Evolutionary conservation across 2,797 vertebrate species (phyloP).

Genomic region (Acrossocheilus fasciatus): DNA sequence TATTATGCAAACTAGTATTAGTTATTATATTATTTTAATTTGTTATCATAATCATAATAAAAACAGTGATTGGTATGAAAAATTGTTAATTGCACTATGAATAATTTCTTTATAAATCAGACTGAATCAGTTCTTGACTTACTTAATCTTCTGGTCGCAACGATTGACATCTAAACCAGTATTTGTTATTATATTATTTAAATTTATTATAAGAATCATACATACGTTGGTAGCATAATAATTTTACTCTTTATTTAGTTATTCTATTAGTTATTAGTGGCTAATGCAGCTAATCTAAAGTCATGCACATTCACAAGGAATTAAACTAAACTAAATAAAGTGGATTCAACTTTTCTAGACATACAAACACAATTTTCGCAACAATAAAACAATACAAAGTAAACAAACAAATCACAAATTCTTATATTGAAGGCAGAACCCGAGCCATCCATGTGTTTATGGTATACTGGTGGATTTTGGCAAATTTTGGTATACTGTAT

Average conservation of each 20-base stretch:
- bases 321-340: background rate
- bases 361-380: background rate
- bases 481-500: background rate
- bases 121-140: no score
- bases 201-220: background rate
- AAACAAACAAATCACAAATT: background rate
- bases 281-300: background rate
- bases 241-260: background rate
- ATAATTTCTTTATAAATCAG: no score
- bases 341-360: background rate
- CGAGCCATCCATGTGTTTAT: background rate
- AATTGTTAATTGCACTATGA: background rate
- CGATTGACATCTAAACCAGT: background rate
- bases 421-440: background rate
- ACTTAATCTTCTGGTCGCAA: background rate
- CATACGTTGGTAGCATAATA: background rate
- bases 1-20: background rate
- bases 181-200: background rate
- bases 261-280: background rate
- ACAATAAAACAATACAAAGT: background rate
- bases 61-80: background rate
- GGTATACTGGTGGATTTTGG: no score
- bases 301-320: background rate
- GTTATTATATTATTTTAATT: background rate
- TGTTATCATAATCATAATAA: background rate